A percentile compares a stretch with the other conserved stretches of the same genome.
Conservation (phyloP, 2,888 invertebrate genomes). For the Brenthis hecate region DNA sequence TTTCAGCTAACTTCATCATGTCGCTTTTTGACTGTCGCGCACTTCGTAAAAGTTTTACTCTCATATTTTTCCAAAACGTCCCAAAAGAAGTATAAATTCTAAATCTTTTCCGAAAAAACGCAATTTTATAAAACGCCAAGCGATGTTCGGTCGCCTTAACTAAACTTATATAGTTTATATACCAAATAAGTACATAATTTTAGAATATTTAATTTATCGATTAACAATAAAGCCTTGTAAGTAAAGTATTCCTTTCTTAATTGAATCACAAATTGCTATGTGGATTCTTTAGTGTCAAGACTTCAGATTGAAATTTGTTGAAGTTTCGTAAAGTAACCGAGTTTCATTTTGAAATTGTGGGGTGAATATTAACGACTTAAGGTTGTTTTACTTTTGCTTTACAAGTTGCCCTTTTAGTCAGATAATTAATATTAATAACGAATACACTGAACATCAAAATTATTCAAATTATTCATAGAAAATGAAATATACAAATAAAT, state of each 20-base stretch:
- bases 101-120: too few species aligned
- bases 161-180: too few species aligned
- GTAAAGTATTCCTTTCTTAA: slow-evolving; percentile 16
- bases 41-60: too few species aligned
- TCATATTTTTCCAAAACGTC: too few species aligned
- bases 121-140: too few species aligned
- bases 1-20: too few species aligned
- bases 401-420: slow-evolving; percentile 10
- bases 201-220: background rate
- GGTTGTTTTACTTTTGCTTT: slow-evolving; percentile 36
- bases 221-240: background rate
- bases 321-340: slow-evolving; percentile 70
- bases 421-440: slow-evolving; percentile 18
- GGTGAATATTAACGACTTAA: slow-evolving; percentile 66
- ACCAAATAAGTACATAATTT: too few species aligned
- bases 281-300: slow-evolving; percentile 24
- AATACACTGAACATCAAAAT: slow-evolving; percentile 8
- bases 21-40: too few species aligned
- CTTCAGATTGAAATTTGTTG: slow-evolving; percentile 50
- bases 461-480: background rate
- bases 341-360: slow-evolving; percentile 52
- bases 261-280: slow-evolving; percentile 26
- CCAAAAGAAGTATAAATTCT: too few species aligned
- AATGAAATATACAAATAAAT: background rate
- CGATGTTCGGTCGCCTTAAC: too few species aligned